phyloP scores from a whole-genome alignment of 2,113 vertebrate genomes.

The Pachyramphus minor region DNA sequence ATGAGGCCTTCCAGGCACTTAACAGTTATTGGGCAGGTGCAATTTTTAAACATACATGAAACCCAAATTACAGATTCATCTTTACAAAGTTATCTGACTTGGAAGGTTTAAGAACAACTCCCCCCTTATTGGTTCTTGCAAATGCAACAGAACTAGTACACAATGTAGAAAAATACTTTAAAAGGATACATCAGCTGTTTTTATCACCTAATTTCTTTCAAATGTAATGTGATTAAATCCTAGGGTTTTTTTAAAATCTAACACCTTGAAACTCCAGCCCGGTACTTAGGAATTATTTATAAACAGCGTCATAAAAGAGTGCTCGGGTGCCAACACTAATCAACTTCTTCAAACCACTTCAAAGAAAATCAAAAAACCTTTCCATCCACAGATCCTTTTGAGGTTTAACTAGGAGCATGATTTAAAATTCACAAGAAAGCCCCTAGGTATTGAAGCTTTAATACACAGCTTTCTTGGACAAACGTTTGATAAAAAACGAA shows the following conservation, averaged over 20 bases:
- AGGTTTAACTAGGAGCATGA: constrained; percentile 82
- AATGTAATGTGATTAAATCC: constrained; percentile 78
- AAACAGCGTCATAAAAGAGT: constrained; percentile 80
- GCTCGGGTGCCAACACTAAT: constrained; percentile 80
- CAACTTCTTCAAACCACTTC: constrained; percentile 81
- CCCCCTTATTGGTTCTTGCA: constrained; percentile 43
- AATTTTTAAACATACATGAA: constrained; percentile 59
- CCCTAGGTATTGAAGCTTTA: constrained; percentile 81
- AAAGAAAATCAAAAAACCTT: constrained; percentile 80
- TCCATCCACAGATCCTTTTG: constrained; percentile 79
- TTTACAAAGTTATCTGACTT: constrained; percentile 51
- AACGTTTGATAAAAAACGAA: constrained; percentile 81
- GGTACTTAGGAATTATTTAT: constrained; percentile 84
- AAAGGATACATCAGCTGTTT: constrained; percentile 66
- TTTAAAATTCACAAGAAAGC: constrained; percentile 85
- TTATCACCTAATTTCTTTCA: constrained; percentile 71
- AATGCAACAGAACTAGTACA: constrained; percentile 63
- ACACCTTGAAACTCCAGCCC: constrained; percentile 78
- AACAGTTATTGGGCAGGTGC: constrained; percentile 54
- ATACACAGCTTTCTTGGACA: constrained; percentile 84
- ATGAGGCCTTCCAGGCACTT: constrained; percentile 4
- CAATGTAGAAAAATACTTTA: constrained; percentile 66
- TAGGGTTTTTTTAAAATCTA: constrained; percentile 60
- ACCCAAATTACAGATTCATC: constrained; percentile 21
- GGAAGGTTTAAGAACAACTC: constrained; percentile 35